Conservation (phyloP, 2,888 invertebrate genomes). For the Frankliniella fusca region DNA sequence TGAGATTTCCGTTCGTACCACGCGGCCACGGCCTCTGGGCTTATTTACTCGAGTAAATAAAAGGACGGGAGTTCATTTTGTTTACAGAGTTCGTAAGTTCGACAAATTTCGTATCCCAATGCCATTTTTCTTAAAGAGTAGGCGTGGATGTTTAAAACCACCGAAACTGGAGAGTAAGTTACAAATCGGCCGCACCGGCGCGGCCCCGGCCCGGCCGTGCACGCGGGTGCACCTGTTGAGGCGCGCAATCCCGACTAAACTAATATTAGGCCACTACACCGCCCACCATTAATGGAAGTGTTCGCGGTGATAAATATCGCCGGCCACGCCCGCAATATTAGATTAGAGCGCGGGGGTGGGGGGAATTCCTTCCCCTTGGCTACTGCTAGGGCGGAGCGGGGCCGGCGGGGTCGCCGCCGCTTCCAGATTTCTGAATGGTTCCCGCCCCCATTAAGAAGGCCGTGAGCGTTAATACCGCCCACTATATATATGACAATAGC, state of each 20-base stretch:
- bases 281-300: conserved; percentile 19
- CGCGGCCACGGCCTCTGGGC: no score
- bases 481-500: neutral
- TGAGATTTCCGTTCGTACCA: no score
- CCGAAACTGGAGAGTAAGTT: no score
- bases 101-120: no score
- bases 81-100: no score
- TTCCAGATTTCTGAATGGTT: conserved; percentile 12
- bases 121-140: no score
- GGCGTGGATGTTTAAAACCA: no score
- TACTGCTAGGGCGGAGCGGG: neutral
- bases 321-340: conserved; percentile 16
- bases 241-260: neutral
- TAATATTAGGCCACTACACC: conserved; percentile 1
- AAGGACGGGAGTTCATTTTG: no score
- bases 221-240: no score
- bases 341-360: conserved; percentile 3
- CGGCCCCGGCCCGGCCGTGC: no score
- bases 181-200: no score
- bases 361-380: neutral
- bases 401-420: neutral
- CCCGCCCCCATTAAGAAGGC: neutral
- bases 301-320: conserved; percentile 18
- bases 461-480: neutral
- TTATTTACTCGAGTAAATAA: no score